These are phyloP conservation scores for Hormaphis cornu DNA, from an alignment of 1,140 invertebrate species.

Conservation along the genomic window DNA sequence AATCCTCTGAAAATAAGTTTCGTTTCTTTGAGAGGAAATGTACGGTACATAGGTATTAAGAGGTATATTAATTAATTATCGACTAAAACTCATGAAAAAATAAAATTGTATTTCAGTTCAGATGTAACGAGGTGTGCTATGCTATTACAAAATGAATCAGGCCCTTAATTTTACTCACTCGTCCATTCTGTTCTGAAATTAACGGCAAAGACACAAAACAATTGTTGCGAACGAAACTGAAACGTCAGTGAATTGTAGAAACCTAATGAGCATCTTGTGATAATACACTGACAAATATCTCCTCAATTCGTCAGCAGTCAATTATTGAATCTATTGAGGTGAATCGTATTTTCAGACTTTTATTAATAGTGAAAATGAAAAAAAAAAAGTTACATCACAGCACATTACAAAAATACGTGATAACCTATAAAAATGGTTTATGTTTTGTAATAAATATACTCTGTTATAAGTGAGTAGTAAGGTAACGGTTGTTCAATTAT, in stretches of 20 bases:
- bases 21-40: neutral
- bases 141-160: neutral
- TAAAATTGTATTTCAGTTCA: neutral
- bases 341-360: no score
- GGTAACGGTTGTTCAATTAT: no score
- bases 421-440: no score
- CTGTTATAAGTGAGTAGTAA: no score
- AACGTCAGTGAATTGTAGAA: neutral
- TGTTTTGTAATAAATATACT: no score
- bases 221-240: neutral
- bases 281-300: neutral
- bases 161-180: slow-evolving; percentile 1
- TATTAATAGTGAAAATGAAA: no score
- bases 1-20: neutral
- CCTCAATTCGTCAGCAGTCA: neutral
- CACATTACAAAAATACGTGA: no score
- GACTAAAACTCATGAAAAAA: neutral
- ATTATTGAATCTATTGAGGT: no score
- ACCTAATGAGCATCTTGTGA: neutral
- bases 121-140: neutral
- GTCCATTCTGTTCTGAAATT: neutral
- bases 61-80: neutral
- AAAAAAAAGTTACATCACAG: no score
- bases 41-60: neutral
- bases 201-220: neutral